Evolutionary conservation across 2,888 invertebrate species (phyloP).

Genomic region (Rhabditophanes sp.): DNA sequence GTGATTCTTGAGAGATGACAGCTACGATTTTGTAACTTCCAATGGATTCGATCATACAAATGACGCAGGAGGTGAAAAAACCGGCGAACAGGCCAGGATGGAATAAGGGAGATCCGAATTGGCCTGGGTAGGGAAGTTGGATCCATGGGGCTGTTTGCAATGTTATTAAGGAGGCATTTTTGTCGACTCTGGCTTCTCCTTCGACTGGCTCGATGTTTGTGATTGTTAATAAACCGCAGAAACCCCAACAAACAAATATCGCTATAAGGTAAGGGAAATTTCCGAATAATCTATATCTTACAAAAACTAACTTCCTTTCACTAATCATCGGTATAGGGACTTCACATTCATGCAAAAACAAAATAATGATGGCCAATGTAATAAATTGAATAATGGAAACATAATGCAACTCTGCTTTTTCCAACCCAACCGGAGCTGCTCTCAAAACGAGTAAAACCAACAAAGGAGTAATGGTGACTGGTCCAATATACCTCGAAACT

Average conservation of each 20-base stretch:
- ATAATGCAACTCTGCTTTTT: constrained; percentile 30
- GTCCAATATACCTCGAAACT: constrained; percentile 29
- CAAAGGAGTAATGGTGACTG: constrained; percentile 34
- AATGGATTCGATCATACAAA: constrained; percentile 27
- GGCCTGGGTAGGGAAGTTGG: constrained; percentile 30
- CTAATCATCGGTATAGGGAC: constrained; percentile 1
- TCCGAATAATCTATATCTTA: no score
- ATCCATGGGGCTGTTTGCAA: constrained; percentile 25
- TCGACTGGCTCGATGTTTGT: constrained; percentile 20
- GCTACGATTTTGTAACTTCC: constrained; percentile 22
- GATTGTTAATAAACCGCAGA: constrained; percentile 24
- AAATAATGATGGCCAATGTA: not conserved
- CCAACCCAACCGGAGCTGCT: constrained; percentile 27
- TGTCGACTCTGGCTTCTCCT: constrained; percentile 24
- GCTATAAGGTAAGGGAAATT: constrained; percentile 24
- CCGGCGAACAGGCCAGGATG: constrained; percentile 25
- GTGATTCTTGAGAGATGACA: constrained; percentile 20
- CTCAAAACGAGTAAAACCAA: constrained; percentile 27
- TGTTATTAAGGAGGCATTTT: constrained; percentile 20
- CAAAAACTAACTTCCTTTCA: no score
- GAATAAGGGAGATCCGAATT: constrained; percentile 25
- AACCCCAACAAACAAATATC: constrained; percentile 21
- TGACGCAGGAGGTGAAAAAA: constrained; percentile 24
- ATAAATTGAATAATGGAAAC: constrained; percentile 15
- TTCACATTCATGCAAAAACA: not conserved